Base-by-base conservation (phyloP, 2,113 vertebrate genomes). In the Brienomyrus longianalis region DNA sequence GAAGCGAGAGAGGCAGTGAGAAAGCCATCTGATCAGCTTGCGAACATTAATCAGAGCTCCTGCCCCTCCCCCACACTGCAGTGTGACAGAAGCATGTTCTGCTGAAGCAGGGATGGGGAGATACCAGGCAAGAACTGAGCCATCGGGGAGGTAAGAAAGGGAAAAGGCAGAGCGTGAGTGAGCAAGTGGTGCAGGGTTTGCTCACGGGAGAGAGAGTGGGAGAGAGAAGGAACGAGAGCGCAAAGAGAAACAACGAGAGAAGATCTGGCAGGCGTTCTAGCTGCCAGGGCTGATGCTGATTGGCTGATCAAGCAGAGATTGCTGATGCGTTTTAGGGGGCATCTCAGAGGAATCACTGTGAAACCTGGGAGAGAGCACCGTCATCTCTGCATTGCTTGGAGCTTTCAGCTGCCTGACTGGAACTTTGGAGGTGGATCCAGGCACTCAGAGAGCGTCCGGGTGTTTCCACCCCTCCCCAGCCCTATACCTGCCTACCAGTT, bases 301-400 rank as follows among this genome's bases (percentile, higher is more conserved):
- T 96, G 95, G 95, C 90, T 92, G 94, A 90, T 59, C 23, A 43
- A 39, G 77, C 52, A 86, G 83, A 91, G 54, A 88, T 54, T 21
- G 85, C 85, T 56, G 85, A 91, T 95, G 93, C 95, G 93, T 95
- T 91, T 80, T 89, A 92, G 93, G 93, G 95, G 93, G 95, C 92
- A 93, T 92, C 91, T 88, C 91, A 43, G 70, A 94, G 92, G 91
- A 94, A 94, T 90, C 90, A 93, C 90, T 1, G 35, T 86, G 90
- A 91, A 83, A 93, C 87, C 93, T 91, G 91, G 94, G 91, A 95
- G 94, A 93, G 90, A 94, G 92, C 91, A 92, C 94, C 92, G 91
- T 94, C 23, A 90, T 83, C 92, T 92, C 43, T 90, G 93, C 93
- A 91, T 94, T 93, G 93, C 92, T 88, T 90, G 90, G 92, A 88